These are phyloP conservation scores for Eutrigla gurnardus DNA, from an alignment of 2,797 vertebrate genomes.

Conservation along the genomic window DNA sequence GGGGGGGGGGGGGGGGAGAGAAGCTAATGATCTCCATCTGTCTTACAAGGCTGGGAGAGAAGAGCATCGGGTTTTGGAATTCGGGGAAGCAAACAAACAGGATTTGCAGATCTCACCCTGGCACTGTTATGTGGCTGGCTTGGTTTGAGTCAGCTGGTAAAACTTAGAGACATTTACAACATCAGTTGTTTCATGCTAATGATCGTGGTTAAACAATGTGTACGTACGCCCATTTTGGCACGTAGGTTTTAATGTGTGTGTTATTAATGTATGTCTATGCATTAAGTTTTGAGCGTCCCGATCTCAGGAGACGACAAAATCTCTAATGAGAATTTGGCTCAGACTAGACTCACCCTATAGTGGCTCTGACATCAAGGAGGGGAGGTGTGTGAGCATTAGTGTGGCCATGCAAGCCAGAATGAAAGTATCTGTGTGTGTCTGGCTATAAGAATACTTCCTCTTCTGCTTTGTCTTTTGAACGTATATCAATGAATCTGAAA, in stretches of 20 bases:
- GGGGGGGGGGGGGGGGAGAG: conserved; percentile 26
- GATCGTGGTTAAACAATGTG: conserved; percentile 47
- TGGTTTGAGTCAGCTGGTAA: conserved; percentile 61
- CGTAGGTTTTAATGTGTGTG: background rate
- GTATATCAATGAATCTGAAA: background rate
- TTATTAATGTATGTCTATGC: conserved; percentile 10
- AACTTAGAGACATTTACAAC: conserved; percentile 50
- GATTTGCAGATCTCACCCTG: conserved; percentile 68
- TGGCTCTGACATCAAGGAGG: conserved; percentile 33
- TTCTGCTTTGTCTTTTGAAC: background rate
- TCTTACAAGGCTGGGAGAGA: conserved; percentile 69
- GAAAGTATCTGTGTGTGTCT: conserved; percentile 17
- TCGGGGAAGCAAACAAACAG: conserved; percentile 69
- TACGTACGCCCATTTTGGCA: conserved; percentile 40
- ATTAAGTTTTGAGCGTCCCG: conserved; percentile 17
- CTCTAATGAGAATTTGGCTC: conserved; percentile 59
- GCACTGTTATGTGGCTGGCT: conserved; percentile 59
- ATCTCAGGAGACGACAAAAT: conserved; percentile 42
- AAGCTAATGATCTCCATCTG: conserved; percentile 80
- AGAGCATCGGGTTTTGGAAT: conserved; percentile 69
- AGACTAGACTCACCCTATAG: conserved; percentile 7
- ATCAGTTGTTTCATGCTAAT: conserved; percentile 55
- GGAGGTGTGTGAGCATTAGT: conserved; percentile 35
- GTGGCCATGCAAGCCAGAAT: conserved; percentile 22
- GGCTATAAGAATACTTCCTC: conserved; percentile 17